Percentiles rank a stretch among this genome's conserved stretches.
These are phyloP conservation scores for Ylistrum balloti DNA, from an alignment of 1,140 invertebrate species.

Conservation along the genomic window DNA sequence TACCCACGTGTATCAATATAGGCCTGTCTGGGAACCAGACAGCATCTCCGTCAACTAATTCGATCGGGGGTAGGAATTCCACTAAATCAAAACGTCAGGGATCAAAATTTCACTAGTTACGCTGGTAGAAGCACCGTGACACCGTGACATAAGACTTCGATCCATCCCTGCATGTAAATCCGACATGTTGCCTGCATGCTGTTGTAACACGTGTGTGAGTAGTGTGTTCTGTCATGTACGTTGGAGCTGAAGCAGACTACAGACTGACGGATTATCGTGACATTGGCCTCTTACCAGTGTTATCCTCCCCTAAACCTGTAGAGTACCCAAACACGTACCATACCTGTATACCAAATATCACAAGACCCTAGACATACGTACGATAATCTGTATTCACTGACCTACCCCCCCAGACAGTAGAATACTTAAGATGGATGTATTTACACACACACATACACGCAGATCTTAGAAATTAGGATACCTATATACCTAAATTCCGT, in stretches of 20 bases:
- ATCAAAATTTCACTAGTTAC: not conserved
- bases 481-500: too few relatives aligned
- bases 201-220: conserved; percentile 24
- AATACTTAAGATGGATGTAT: too few relatives aligned
- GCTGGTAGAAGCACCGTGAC: not conserved
- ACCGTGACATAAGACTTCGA: conserved; percentile 26
- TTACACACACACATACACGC: too few relatives aligned
- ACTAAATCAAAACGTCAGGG: not conserved
- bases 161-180: not conserved
- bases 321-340: not conserved
- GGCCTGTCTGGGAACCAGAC: not conserved
- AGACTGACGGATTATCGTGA: not conserved
- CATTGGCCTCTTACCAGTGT: not conserved
- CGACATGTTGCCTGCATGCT: conserved; percentile 13
- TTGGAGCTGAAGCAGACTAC: not conserved
- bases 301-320: not conserved
- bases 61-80: not conserved
- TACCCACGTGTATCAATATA: conserved; percentile 20
- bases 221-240: not conserved
- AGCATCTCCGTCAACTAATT: not conserved
- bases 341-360: not conserved
- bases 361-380: too few relatives aligned
- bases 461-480: too few relatives aligned
- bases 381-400: too few relatives aligned
- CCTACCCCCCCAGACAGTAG: too few relatives aligned